Conservation (phyloP, 1,140 invertebrate genomes). For the Heliconius himera region DNA sequence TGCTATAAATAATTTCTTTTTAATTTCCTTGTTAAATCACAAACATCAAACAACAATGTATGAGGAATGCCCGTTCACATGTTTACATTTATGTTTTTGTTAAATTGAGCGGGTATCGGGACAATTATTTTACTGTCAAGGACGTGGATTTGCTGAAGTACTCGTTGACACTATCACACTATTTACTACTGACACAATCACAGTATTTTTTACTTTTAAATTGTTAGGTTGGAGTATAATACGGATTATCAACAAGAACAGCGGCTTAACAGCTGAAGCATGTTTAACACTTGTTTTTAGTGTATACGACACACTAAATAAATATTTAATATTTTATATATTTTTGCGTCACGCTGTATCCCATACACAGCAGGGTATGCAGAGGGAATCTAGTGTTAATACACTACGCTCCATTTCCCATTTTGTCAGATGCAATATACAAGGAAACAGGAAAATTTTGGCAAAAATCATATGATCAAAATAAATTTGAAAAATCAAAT, state of each 20-base stretch:
- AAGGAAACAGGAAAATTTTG: not conserved
- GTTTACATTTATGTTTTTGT: conserved; percentile 27
- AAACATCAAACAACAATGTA: conserved; percentile 18
- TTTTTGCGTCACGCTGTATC: too few relatives aligned
- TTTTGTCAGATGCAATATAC: too few relatives aligned
- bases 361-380: too few relatives aligned
- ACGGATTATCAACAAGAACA: not conserved
- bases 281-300: not conserved
- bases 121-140: conserved; percentile 38
- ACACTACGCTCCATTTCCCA: too few relatives aligned
- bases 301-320: too few relatives aligned
- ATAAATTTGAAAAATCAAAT: conserved; percentile 1
- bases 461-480: not conserved
- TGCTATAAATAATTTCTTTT: conserved; percentile 22
- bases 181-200: not conserved
- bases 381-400: too few relatives aligned
- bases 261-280: not conserved
- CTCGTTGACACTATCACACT: not conserved
- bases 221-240: not conserved
- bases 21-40: conserved; percentile 15
- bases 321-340: too few relatives aligned
- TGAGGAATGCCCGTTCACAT: conserved; percentile 35
- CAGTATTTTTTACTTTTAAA: not conserved
- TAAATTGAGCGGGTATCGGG: conserved; percentile 44
- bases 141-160: conserved; percentile 14